These are phyloP conservation scores for Caenorhabditis afra DNA, from an alignment of 2,888 invertebrate species.

Conservation along the genomic window DNA sequence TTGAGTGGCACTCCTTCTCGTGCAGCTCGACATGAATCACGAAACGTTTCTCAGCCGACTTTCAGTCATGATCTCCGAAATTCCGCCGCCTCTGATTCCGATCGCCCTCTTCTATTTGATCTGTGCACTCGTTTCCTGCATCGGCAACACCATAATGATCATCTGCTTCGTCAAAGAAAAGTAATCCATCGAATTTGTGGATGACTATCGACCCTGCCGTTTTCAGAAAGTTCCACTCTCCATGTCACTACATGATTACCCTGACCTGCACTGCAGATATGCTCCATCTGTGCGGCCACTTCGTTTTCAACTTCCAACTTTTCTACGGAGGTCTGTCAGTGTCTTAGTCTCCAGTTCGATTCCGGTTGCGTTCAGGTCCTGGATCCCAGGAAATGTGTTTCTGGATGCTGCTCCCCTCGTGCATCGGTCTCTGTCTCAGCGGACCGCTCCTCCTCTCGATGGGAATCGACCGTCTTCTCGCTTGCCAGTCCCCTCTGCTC, in stretches of 20 bases:
- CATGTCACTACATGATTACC: slow-evolving; percentile 46
- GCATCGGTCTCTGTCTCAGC: slow-evolving; percentile 27
- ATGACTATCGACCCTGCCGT: too few relatives aligned
- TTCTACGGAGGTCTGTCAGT: slow-evolving; percentile 33
- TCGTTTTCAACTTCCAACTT: slow-evolving; percentile 41
- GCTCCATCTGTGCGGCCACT: slow-evolving; percentile 40
- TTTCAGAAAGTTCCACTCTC: slow-evolving; percentile 40
- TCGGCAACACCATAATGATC: slow-evolving; percentile 40
- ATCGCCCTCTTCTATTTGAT: slow-evolving; percentile 39
- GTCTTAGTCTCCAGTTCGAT: too few relatives aligned
- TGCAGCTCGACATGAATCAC: background rate
- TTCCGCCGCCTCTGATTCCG: slow-evolving; percentile 36
- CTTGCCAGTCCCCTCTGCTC: slow-evolving; percentile 25
- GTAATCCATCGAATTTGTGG: slow-evolving; percentile 6
- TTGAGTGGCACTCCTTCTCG: background rate
- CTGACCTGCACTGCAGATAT: slow-evolving; percentile 30
- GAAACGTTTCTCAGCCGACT: background rate
- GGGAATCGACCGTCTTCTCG: slow-evolving; percentile 32
- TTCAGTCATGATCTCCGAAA: slow-evolving; percentile 11
- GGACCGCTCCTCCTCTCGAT: slow-evolving; percentile 32
- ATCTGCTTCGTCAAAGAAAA: slow-evolving; percentile 35
- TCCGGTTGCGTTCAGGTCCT: slow-evolving; percentile 2
- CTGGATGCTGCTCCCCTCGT: slow-evolving; percentile 46
- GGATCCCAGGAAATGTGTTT: slow-evolving; percentile 29
- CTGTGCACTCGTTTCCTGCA: slow-evolving; percentile 26